These are phyloP conservation scores for Nebria salina DNA, from an alignment of 2,888 invertebrate genomes.

Conservation along the genomic window DNA sequence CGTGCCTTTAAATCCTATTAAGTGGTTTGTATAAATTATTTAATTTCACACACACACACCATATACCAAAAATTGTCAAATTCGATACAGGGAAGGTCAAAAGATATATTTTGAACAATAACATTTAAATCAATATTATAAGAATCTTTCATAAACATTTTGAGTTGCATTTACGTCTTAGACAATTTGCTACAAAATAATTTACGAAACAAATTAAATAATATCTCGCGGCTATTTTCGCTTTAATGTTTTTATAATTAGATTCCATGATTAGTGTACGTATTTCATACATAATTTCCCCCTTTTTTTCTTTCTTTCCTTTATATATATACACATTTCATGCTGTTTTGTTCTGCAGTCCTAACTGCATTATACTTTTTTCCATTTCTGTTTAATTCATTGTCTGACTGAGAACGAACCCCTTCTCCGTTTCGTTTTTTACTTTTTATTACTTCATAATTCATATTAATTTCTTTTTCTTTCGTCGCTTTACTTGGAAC, in stretches of 20 bases:
- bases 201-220: not conserved
- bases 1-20: not conserved
- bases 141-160: no score
- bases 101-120: no score
- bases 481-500: not conserved
- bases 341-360: slow-evolving; percentile 33
- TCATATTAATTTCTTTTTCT: not conserved
- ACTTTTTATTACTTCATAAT: not conserved
- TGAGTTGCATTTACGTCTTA: no score
- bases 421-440: not conserved
- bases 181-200: no score
- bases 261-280: not conserved
- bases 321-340: not conserved
- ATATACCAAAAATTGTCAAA: no score
- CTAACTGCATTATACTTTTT: slow-evolving; percentile 28
- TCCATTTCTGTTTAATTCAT: slow-evolving; percentile 38
- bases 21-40: no score
- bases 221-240: not conserved
- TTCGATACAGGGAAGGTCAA: no score
- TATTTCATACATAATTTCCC: slow-evolving; percentile 23
- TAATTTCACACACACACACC: no score
- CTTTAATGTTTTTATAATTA: not conserved
- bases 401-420: slow-evolving; percentile 20
- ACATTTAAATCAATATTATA: no score
- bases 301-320: slow-evolving; percentile 12